Conservation (phyloP, 2,113 vertebrate species). For the Colossoma macropomum region DNA sequence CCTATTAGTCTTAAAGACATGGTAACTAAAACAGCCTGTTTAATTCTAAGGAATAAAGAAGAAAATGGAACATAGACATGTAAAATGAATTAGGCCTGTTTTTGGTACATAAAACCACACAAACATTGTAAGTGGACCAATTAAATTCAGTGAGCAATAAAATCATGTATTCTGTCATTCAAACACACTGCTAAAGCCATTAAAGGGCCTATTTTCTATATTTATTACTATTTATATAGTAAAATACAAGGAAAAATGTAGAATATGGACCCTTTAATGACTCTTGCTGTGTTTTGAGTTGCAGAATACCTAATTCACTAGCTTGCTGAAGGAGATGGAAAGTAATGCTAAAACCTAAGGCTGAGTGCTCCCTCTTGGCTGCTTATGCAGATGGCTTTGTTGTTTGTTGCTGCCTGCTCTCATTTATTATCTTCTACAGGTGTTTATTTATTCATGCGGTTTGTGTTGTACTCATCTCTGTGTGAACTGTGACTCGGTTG, state of each 20-base stretch:
- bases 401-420: background rate
- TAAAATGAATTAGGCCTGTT: too few species aligned
- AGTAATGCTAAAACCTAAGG: background rate
- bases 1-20: too few species aligned
- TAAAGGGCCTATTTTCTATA: too few species aligned
- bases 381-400: background rate
- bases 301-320: background rate
- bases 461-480: background rate
- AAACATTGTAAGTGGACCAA: background rate
- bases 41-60: too few species aligned
- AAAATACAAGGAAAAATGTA: background rate
- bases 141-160: background rate
- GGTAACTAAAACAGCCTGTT: too few species aligned
- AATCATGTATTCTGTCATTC: background rate
- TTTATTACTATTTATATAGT: too few species aligned
- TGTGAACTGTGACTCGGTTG: background rate
- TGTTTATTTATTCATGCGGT: background rate
- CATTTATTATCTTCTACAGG: constrained; percentile 6
- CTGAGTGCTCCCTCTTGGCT: background rate
- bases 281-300: background rate
- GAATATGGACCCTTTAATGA: background rate
- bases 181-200: too few species aligned
- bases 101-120: background rate
- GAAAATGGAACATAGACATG: too few species aligned
- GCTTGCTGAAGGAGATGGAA: background rate